Evolutionary conservation across 1,140 invertebrate genomes (phyloP).

Genomic region (Goniozus legneri): DNA sequence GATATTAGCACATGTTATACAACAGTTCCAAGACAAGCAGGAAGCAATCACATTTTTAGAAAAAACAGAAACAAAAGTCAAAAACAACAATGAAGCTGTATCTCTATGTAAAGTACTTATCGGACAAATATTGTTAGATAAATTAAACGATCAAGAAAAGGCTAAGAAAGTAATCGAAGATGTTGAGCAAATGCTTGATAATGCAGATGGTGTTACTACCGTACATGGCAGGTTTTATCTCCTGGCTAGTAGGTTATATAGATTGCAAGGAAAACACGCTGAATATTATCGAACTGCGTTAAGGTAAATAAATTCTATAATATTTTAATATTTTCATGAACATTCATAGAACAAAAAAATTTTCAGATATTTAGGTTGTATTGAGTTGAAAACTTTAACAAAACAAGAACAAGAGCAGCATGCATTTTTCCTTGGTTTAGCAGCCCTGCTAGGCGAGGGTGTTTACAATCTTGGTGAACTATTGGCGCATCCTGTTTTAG

Average conservation of each 20-base stretch:
- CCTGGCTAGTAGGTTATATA: constrained; percentile 82
- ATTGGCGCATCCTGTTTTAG: constrained; percentile 90
- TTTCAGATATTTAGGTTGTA: constrained; percentile 84
- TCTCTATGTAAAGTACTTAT: constrained; percentile 80
- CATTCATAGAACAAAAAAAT: not conserved
- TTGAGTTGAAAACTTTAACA: constrained; percentile 67
- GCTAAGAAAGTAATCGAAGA: constrained; percentile 90
- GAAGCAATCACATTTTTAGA: constrained; percentile 83
- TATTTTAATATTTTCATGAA: not conserved
- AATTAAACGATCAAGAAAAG: constrained; percentile 76
- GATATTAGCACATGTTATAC: constrained; percentile 76
- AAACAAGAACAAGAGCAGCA: constrained; percentile 72
- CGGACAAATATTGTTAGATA: constrained; percentile 80
- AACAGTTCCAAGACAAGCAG: constrained; percentile 76
- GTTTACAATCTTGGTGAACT: constrained; percentile 98
- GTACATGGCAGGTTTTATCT: constrained; percentile 96
- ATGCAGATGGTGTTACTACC: constrained; percentile 85
- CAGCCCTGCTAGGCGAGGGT: constrained; percentile 90
- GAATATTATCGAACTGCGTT: constrained; percentile 94
- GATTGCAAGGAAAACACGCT: constrained; percentile 81
- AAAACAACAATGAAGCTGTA: constrained; percentile 80
- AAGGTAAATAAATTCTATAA: constrained; percentile 49
- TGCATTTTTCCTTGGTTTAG: constrained; percentile 89
- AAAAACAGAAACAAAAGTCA: constrained; percentile 84
- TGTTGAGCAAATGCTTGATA: constrained; percentile 81